These are phyloP conservation scores for Rhynchophorus ferrugineus DNA, from an alignment of 1,140 invertebrate genomes.

Conservation along the genomic window DNA sequence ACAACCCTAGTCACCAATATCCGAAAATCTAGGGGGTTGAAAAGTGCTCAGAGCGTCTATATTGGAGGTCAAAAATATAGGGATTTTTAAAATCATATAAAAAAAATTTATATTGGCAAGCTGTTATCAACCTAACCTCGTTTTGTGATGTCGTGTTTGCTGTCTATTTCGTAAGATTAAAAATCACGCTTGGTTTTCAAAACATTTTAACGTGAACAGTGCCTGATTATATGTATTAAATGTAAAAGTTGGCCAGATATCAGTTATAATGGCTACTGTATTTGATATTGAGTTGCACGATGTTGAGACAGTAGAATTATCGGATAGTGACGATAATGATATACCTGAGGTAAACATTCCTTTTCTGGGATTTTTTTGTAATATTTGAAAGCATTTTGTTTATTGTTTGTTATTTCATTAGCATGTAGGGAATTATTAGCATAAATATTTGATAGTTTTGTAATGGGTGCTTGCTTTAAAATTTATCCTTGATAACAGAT, in stretches of 20 bases:
- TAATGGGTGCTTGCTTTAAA: too few relatives aligned
- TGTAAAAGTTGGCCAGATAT: conserved; percentile 10
- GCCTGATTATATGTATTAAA: conserved; percentile 6
- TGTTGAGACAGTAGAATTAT: conserved; percentile 46
- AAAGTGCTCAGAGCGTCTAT: too few relatives aligned
- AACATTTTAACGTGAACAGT: conserved; percentile 2
- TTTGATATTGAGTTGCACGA: conserved; percentile 83
- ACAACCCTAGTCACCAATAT: too few relatives aligned
- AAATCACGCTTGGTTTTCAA: conserved; percentile 11
- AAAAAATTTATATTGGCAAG: too few relatives aligned
- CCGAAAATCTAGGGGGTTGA: too few relatives aligned
- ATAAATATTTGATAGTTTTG: background rate
- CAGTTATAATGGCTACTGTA: conserved; percentile 61
- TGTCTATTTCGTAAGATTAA: conserved; percentile 16
- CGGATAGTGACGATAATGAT: conserved; percentile 56
- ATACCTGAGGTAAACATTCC: conserved; percentile 64
- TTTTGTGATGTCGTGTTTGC: conserved; percentile 16
- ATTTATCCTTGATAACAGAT: conserved; percentile 12
- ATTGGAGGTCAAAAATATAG: too few relatives aligned
- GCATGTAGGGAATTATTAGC: background rate
- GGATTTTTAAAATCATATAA: too few relatives aligned
- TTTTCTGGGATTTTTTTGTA: conserved; percentile 7
- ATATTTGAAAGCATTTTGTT: background rate
- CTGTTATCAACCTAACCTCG: conserved; percentile 15
- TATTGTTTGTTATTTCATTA: background rate